Evolutionary conservation across 2,888 invertebrate species (phyloP).

Genomic region (Chymomyza fuscimana): DNA sequence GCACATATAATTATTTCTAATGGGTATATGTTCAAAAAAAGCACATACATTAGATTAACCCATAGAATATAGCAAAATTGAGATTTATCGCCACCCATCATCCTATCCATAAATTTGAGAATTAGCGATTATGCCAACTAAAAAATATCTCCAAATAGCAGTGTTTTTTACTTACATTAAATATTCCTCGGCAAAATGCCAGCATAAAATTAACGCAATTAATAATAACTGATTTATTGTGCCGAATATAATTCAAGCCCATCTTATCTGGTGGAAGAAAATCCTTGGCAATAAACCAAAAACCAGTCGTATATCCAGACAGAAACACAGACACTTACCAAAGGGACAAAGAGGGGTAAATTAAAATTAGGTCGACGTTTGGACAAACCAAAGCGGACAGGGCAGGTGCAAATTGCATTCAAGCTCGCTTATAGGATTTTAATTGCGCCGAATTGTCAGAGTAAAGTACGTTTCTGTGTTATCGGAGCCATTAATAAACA

Average conservation of each 20-base stretch:
- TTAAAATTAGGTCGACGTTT: slow-evolving; percentile 43
- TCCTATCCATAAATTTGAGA: not conserved
- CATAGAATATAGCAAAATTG: too few species aligned
- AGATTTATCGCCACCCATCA: not conserved
- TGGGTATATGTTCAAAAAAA: too few species aligned
- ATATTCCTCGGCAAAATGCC: not conserved
- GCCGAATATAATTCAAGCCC: not conserved
- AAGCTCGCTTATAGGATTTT: slow-evolving; percentile 49
- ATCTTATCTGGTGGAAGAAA: too few species aligned
- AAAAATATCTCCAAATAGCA: not conserved
- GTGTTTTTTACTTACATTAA: not conserved
- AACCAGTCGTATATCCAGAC: not conserved
- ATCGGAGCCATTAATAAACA: slow-evolving; percentile 59
- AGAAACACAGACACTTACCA: not conserved
- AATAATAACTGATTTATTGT: not conserved
- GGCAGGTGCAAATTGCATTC: slow-evolving; percentile 24
- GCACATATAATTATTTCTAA: too few species aligned
- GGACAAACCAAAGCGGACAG: slow-evolving; percentile 19
- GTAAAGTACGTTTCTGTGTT: slow-evolving; percentile 58
- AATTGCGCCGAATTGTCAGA: slow-evolving; percentile 55
- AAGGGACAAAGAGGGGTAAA: not conserved
- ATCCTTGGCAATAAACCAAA: not conserved
- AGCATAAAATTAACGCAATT: not conserved
- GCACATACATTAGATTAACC: too few species aligned
- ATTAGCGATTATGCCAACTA: not conserved